Conservation (phyloP, 2,113 vertebrate species). For the Megaceryle torquata region DNA sequence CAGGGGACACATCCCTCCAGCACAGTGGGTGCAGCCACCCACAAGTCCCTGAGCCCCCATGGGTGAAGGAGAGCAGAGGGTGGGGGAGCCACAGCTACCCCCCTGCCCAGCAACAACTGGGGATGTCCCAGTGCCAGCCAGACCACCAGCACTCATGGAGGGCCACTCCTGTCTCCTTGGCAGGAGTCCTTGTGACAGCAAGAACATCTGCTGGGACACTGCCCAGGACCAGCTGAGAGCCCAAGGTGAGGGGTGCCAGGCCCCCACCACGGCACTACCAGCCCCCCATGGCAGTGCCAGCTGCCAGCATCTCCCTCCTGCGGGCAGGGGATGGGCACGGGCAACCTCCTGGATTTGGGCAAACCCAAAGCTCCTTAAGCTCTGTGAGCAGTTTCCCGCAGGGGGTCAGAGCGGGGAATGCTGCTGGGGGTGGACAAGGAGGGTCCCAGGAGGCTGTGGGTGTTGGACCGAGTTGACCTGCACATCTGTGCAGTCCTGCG, state of each 20-base stretch:
- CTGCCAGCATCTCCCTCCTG: fast-evolving
- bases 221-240: neutral
- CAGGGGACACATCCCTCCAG: neutral
- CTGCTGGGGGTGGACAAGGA: neutral
- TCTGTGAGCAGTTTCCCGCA: neutral
- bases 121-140: neutral
- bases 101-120: neutral
- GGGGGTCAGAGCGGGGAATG: neutral
- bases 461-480: neutral
- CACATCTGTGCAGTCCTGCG: neutral
- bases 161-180: neutral
- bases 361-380: neutral
- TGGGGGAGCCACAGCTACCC: neutral
- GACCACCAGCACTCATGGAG: neutral
- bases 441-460: neutral
- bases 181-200: neutral
- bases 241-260: neutral
- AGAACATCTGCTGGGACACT: neutral
- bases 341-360: neutral
- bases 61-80: neutral
- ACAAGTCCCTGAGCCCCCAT: neutral
- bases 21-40: fast-evolving
- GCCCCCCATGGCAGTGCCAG: neutral
- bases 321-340: neutral
- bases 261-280: neutral